Conservation (phyloP, 2,797 vertebrate species). For the Sebastes steindachneri region DNA sequence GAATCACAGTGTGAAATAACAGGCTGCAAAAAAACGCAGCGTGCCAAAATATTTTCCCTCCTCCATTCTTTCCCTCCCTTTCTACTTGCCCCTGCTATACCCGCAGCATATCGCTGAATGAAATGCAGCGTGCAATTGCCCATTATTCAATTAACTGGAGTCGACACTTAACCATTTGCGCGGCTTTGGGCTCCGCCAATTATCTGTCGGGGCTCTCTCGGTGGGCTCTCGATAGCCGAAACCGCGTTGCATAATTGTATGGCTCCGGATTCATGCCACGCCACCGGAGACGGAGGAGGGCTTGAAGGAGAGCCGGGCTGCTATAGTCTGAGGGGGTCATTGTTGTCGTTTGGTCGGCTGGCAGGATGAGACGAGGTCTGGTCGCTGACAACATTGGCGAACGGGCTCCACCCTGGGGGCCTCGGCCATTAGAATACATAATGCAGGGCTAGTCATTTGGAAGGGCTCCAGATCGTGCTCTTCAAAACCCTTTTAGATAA, state of each 20-base stretch:
- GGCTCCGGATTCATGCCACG: slow-evolving; percentile 35
- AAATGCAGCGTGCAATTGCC: slow-evolving; percentile 72
- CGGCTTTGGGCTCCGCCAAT: slow-evolving; percentile 67
- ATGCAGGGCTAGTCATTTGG: slow-evolving; percentile 80
- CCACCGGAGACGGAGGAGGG: slow-evolving; percentile 34
- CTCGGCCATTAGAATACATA: slow-evolving; percentile 75
- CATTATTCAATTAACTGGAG: slow-evolving; percentile 77
- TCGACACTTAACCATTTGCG: slow-evolving; percentile 73
- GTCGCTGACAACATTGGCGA: slow-evolving; percentile 54
- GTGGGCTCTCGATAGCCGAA: slow-evolving; percentile 48
- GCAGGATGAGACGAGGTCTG: slow-evolving; percentile 40
- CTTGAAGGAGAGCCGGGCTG: slow-evolving; percentile 41
- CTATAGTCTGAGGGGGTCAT: slow-evolving; percentile 72
- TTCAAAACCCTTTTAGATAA: slow-evolving; percentile 81
- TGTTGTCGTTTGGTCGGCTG: slow-evolving; percentile 61
- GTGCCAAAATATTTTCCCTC: slow-evolving; percentile 58
- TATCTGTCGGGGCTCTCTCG: slow-evolving; percentile 65
- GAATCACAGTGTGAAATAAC: slow-evolving; percentile 55
- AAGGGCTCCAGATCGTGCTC: slow-evolving; percentile 82
- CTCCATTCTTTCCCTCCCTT: slow-evolving; percentile 32
- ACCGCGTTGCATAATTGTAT: slow-evolving; percentile 54
- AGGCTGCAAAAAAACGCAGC: slow-evolving; percentile 53
- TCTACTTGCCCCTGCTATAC: slow-evolving; percentile 40
- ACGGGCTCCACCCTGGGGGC: slow-evolving; percentile 60
- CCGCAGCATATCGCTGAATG: slow-evolving; percentile 61